Percentiles rank a stretch among this genome's conserved stretches.
Conservation (phyloP, 1,140 invertebrate species). For the Polypedilum vanderplanki region DNA sequence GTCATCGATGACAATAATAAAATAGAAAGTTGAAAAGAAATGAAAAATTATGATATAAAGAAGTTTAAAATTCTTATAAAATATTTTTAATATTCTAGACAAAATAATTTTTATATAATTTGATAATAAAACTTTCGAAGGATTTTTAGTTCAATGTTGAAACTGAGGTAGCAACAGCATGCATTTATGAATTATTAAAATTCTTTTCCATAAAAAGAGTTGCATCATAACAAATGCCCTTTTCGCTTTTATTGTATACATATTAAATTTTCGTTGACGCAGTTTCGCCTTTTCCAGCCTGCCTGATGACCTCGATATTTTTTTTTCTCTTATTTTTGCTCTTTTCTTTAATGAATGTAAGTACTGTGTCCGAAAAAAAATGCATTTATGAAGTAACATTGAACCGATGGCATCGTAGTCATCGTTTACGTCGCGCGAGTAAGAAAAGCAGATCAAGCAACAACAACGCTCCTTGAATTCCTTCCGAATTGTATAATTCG, state of each 20-base stretch:
- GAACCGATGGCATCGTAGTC: background rate
- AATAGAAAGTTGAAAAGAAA: too few relatives aligned
- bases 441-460: background rate
- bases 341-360: background rate
- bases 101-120: too few relatives aligned
- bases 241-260: background rate
- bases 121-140: too few relatives aligned
- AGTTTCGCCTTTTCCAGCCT: constrained; percentile 12
- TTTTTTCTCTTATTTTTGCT: background rate
- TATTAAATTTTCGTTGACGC: constrained; percentile 4
- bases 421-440: too few relatives aligned
- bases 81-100: too few relatives aligned
- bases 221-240: constrained; percentile 9
- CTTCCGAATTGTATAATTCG: background rate
- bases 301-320: constrained; percentile 20
- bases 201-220: too few relatives aligned
- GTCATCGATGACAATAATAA: too few relatives aligned
- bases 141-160: too few relatives aligned
- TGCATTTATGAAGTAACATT: constrained; percentile 7
- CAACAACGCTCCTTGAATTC: background rate
- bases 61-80: too few relatives aligned
- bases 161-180: too few relatives aligned
- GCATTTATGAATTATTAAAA: too few relatives aligned
- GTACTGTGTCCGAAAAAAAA: background rate
- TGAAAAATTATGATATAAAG: too few relatives aligned